phyloP scores from a whole-genome alignment of 1,140 invertebrate species.

The Diorhabda elongata region DNA sequence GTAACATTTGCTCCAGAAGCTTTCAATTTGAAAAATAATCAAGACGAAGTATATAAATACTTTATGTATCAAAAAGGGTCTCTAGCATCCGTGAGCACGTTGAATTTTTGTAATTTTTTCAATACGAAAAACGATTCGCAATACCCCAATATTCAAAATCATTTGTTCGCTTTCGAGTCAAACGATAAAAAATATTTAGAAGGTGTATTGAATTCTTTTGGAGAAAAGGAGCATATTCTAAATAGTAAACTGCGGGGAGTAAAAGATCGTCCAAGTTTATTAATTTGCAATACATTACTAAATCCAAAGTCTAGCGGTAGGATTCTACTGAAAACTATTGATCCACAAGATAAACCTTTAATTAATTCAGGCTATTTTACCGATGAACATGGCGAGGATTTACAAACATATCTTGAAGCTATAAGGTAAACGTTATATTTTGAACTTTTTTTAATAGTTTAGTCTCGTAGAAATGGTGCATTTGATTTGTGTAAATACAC shows the following conservation, averaged over 20 bases:
- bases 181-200: constrained; percentile 17
- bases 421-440: constrained; percentile 40
- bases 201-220: constrained; percentile 12
- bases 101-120: constrained; percentile 27
- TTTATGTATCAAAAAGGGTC: constrained; percentile 27
- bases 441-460: constrained; percentile 49
- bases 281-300: constrained; percentile 59
- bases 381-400: constrained; percentile 50
- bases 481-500: no score
- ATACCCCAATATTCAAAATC: constrained; percentile 29
- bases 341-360: constrained; percentile 62
- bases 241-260: constrained; percentile 16
- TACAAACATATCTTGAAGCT: constrained; percentile 43
- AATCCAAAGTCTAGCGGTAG: constrained; percentile 63
- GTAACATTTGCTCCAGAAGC: constrained; percentile 21
- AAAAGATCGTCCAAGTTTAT: constrained; percentile 13
- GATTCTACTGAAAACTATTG: constrained; percentile 51
- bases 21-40: neutral
- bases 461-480: neutral
- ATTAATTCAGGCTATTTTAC: constrained; percentile 68
- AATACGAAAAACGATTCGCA: constrained; percentile 28
- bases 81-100: constrained; percentile 27
- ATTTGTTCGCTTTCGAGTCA: constrained; percentile 45
- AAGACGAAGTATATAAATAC: constrained; percentile 29
- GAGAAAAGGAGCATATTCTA: constrained; percentile 14